Evolutionary conservation across 2,888 invertebrate genomes (phyloP).

Genomic region (Ptilodon capucinus): DNA sequence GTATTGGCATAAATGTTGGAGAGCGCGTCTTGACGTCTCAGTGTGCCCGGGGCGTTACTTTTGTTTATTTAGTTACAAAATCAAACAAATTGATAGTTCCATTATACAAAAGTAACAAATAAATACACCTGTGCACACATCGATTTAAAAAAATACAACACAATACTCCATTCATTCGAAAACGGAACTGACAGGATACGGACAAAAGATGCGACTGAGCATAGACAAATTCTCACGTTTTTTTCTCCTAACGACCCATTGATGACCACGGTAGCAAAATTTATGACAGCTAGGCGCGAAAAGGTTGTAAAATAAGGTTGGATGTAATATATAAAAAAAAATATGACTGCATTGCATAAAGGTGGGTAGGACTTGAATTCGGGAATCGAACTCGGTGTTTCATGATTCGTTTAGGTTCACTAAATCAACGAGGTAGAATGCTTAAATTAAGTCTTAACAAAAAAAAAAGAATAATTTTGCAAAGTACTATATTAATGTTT

Average conservation of each 20-base stretch:
- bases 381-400: too few species aligned
- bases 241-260: conserved; percentile 38
- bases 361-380: too few species aligned
- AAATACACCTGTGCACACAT: conserved; percentile 75
- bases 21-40: too few species aligned
- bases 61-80: conserved; percentile 28
- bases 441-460: conserved; percentile 23
- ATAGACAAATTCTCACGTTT: conserved; percentile 72
- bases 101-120: conserved; percentile 32
- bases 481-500: background rate
- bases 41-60: conserved; percentile 4
- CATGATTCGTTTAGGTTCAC: conserved; percentile 1
- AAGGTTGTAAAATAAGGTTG: conserved; percentile 30
- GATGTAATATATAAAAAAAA: conserved; percentile 2
- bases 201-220: conserved; percentile 53
- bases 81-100: conserved; percentile 23
- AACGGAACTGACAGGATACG: conserved; percentile 66
- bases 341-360: background rate
- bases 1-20: too few species aligned
- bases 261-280: conserved; percentile 59
- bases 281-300: conserved; percentile 55
- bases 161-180: conserved; percentile 54
- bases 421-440: background rate
- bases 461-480: background rate
- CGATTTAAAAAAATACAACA: conserved; percentile 28